Evolutionary conservation across 2,888 invertebrate species (phyloP).

Genomic region (Eristalinus aeneus): DNA sequence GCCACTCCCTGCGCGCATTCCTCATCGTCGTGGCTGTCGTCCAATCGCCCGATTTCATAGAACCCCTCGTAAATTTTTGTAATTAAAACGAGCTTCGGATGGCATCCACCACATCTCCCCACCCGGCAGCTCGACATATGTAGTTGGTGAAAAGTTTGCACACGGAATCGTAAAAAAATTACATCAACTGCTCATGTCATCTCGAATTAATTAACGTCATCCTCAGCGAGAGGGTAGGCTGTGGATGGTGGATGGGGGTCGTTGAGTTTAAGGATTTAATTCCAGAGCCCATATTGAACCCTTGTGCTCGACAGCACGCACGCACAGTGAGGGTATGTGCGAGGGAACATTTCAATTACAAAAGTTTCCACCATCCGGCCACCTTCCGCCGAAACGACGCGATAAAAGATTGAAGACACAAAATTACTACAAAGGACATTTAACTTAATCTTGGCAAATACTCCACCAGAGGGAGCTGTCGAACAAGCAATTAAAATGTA

Average conservation of each 20-base stretch:
- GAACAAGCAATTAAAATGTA: conserved; percentile 34
- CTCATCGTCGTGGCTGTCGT: not conserved
- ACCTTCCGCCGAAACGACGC: not conserved
- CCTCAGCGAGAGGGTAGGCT: not conserved
- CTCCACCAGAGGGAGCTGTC: conserved; percentile 33
- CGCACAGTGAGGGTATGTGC: not conserved
- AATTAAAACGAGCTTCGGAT: not conserved
- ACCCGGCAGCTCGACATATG: not conserved
- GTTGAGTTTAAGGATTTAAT: conserved; percentile 19
- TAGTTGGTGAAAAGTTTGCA: not conserved
- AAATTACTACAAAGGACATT: conserved; percentile 56
- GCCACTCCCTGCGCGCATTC: not conserved
- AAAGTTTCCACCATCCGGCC: conserved; percentile 10
- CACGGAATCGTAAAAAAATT: conserved; percentile 9
- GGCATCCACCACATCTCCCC: not conserved
- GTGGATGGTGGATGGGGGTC: not conserved
- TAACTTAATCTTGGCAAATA: conserved; percentile 52
- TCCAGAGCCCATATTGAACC: not conserved
- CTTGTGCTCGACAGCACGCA: not conserved
- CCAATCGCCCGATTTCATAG: not conserved
- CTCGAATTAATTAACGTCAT: conserved; percentile 56
- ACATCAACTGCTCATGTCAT: conserved; percentile 34
- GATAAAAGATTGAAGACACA: conserved; percentile 47
- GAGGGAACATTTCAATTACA: conserved; percentile 52
- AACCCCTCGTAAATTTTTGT: not conserved